These are phyloP conservation scores for Ips nitidus DNA, from an alignment of 1,140 invertebrate species.

Conservation along the genomic window DNA sequence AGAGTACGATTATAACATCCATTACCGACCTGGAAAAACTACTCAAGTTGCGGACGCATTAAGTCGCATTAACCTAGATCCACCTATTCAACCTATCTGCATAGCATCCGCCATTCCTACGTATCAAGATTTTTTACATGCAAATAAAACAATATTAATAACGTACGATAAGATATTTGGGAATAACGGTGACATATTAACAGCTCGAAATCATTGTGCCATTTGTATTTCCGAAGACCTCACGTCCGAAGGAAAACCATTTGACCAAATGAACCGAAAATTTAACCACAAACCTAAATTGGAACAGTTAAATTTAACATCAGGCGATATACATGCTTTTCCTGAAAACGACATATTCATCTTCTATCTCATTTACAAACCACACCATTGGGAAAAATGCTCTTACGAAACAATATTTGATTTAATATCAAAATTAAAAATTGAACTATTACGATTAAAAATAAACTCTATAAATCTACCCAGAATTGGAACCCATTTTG, in stretches of 20 bases:
- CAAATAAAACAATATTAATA: background rate
- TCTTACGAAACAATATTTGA: slow-evolving; percentile 4
- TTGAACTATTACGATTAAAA: background rate
- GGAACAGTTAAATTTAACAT: background rate
- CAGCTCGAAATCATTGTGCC: background rate
- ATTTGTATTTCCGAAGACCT: background rate
- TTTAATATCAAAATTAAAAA: slow-evolving; percentile 8
- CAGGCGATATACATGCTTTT: background rate
- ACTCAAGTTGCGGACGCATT: slow-evolving; percentile 15
- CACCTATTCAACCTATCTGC: background rate
- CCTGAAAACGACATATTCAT: background rate
- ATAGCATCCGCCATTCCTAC: background rate
- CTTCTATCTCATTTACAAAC: background rate
- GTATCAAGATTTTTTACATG: background rate
- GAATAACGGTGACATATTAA: background rate
- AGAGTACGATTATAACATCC: slow-evolving; percentile 23
- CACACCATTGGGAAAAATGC: background rate
- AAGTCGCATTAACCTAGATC: background rate
- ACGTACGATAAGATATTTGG: background rate
- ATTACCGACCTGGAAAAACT: slow-evolving; percentile 24
- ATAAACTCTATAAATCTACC: slow-evolving; percentile 3
- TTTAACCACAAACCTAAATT: slow-evolving; percentile 8
- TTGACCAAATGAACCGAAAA: background rate
- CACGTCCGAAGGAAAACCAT: background rate
- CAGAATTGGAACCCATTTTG: background rate